Percentiles rank a stretch among this genome's conserved stretches.
phyloP scores from a whole-genome alignment of 2,888 invertebrate species.

The Mamestra brassicae region DNA sequence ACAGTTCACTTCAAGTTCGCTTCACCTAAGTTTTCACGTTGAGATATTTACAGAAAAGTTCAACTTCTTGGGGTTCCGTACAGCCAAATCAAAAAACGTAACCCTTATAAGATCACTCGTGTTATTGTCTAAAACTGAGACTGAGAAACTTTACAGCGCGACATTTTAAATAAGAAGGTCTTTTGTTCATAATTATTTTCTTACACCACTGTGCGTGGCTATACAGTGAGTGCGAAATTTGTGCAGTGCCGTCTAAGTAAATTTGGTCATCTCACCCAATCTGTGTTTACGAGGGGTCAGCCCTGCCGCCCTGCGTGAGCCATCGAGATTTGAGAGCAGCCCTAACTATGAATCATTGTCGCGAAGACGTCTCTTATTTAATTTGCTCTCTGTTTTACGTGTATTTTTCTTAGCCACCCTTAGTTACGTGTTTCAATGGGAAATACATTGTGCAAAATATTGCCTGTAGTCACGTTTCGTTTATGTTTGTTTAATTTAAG shows the following conservation, averaged over 20 bases:
- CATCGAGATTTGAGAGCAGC: slow-evolving; percentile 87
- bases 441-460: slow-evolving; percentile 32
- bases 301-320: slow-evolving; percentile 80
- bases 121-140: too few relatives aligned
- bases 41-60: not conserved
- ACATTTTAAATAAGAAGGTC: too few relatives aligned
- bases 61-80: too few relatives aligned
- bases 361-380: slow-evolving; percentile 82
- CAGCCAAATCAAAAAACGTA: too few relatives aligned
- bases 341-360: slow-evolving; percentile 85
- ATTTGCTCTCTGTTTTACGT: slow-evolving; percentile 79
- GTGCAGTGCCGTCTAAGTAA: slow-evolving; percentile 88
- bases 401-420: slow-evolving; percentile 65
- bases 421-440: slow-evolving; percentile 43
- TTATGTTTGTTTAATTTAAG: slow-evolving; percentile 37
- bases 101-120: too few relatives aligned
- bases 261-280: slow-evolving; percentile 89
- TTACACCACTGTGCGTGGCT: slow-evolving; percentile 58
- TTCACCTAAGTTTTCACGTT: too few relatives aligned
- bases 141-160: too few relatives aligned
- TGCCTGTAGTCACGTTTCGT: slow-evolving; percentile 47
- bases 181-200: not conserved
- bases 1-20: too few relatives aligned
- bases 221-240: slow-evolving; percentile 79
- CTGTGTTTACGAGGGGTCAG: slow-evolving; percentile 86